Base-by-base conservation (phyloP, 2,888 invertebrate species). In the Alloplasta piceator region DNA sequence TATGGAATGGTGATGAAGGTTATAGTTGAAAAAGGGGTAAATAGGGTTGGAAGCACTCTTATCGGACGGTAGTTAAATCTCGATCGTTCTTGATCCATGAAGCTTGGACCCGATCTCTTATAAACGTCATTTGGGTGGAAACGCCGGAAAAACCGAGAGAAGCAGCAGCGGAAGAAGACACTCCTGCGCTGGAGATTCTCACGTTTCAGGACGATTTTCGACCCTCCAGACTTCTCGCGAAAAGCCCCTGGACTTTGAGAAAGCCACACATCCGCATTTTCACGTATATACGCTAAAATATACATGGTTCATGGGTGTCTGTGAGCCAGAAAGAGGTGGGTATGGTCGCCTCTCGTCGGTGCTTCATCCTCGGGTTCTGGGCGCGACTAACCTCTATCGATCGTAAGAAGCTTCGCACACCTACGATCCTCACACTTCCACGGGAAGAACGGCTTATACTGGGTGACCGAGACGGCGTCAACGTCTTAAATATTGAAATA, bases 331-430 rank as follows among this genome's bases (percentile, higher is more conserved):
- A 85, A 85, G 85, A 86, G 83, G 85, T 83, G 85, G 86, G 85
- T 26, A 26, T 85, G 82, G 87, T 66, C 58, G 39, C 66, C 67
- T 41, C 74, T 78, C 73, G 74, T 83, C 85, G 86, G 85, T 82
- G 81, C 84, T 88, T 87, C 86, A 87, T 89, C 86, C 89, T 87
- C 87, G 88, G 26, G 89, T 87, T 86, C 89, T 88, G 89, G 89
- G 89, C 89, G 89, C 89, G 89, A 89, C 89, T 89, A 89, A 89
- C 89, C 89, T 89, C 88, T 89, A 89, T 89, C 87, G 89, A 89
- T 89, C 89, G 89, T 89, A 89, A 89, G 89, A 89, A 89, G 89
- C 85, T 88, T 88, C 87, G 85, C 87, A 89, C 89, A 88, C 84
- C 88, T 87, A 89, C 88, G 86, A 87, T 88, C 85, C 88, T 87